These are phyloP conservation scores for Myotis myotis DNA, from an alignment of 2,797 vertebrate species.

Conservation along the genomic window DNA sequence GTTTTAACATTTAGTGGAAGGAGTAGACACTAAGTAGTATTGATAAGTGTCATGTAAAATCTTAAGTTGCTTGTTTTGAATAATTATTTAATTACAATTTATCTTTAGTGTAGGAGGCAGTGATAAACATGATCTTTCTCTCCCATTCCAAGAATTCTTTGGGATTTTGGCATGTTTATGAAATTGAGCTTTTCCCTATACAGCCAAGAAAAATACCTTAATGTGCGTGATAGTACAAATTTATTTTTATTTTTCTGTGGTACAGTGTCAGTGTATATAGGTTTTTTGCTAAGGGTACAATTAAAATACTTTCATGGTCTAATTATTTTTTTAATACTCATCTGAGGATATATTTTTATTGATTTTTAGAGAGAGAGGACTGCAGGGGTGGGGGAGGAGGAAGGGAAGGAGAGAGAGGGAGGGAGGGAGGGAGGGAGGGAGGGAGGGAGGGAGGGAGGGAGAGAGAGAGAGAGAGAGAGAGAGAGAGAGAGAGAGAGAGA, in stretches of 20 bases:
- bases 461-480: too few species aligned
- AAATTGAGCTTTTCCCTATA: not conserved
- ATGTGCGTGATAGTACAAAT: not conserved
- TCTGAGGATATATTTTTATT: not conserved
- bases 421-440: too few species aligned
- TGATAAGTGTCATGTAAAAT: constrained; percentile 26
- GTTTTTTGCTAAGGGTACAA: not conserved
- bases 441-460: too few species aligned
- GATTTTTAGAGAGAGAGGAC: not conserved
- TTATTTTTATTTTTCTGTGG: constrained; percentile 17
- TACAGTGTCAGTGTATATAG: not conserved
- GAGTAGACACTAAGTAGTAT: not conserved
- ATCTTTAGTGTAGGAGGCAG: not conserved
- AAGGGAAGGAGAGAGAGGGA: too few species aligned
- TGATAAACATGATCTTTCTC: not conserved
- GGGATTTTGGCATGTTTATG: not conserved
- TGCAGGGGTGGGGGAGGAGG: too few species aligned
- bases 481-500: too few species aligned
- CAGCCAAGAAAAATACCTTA: not conserved
- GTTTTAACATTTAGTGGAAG: not conserved
- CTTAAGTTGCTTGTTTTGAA: constrained; percentile 1
- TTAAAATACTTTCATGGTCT: constrained; percentile 23
- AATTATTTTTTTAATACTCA: not conserved
- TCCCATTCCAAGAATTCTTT: constrained; percentile 22
- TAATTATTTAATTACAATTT: constrained; percentile 33